Base-by-base conservation (phyloP, 1,140 invertebrate species). In the Psix sp. region DNA sequence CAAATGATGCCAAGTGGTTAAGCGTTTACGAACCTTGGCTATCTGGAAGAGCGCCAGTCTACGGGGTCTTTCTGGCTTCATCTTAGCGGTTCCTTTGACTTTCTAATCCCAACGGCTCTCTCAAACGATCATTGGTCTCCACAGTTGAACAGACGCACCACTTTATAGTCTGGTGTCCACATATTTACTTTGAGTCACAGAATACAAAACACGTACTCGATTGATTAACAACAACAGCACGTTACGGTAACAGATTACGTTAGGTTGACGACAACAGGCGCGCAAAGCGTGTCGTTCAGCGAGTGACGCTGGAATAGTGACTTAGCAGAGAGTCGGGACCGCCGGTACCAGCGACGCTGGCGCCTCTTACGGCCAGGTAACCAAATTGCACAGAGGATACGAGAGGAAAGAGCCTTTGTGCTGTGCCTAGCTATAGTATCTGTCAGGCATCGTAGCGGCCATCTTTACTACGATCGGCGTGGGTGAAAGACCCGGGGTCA, bases 1-100 rank as follows among this genome's bases (percentile, higher is more conserved):
- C n/a, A n/a, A n/a, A n/a, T n/a, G n/a, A n/a, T n/a, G n/a, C 6
- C 33, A 6, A 35, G n/a, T 35, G n/a, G 2, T 2, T 18, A 9
- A 18, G 9, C 13, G 18, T 40, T n/a, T 36, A 74, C 75, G 21
- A 88, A 90, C 90, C 89, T 90, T 90, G 18, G 89, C 85, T 45
- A 90, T 87, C 79, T 90, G 90, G 73, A 89, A 90, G 40, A 90
- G 85, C 13, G 89, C 89, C 71, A 82, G 84, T 52, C 84, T 83
- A 51, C 80, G 82, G 4, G 81, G 79, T 36, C 63, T 80, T 33
- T 86, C 84, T 52, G 88, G 85, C 82, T 88, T 89, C 87, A 88
- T 88, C 62, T 74, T 78, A 49, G 16, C 21, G 40, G 17, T 35
- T 60, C 26, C 5, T 21, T 48, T 20, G 13, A 31, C 45, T 14